Base-by-base conservation (phyloP, 35 echinoderm and acorn worm genomes). In the Nesometra sesokonis region DNA sequence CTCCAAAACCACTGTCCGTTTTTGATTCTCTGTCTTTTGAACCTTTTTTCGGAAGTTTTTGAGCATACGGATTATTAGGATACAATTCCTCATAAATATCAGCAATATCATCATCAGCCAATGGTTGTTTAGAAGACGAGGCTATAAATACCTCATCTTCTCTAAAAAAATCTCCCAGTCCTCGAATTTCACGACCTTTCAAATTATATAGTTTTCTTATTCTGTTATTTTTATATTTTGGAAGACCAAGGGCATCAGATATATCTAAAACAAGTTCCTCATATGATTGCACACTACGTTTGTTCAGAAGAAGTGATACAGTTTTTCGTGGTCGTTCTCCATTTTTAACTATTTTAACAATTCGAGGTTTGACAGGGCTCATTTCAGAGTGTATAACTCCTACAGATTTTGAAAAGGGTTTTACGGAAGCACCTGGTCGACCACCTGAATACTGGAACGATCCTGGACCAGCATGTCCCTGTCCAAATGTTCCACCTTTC, bases 291-390 rank as follows among this genome's bases (percentile, higher is more conserved):
- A 99, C 90, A 67, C 87, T 94, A 33, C 91, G 83, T 79, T 93
- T 92, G 90, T 99, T 94, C 85, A 99, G 35, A 33, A 99, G 84
- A 35, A 99, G 80, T 33, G 96, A 99, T 31, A 99, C 91, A 31
- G 81, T 85, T 57, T 99, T 90, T 34, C 88, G 77, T 13, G 96
- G 96, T 77, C 82, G 86, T 27, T 91, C 33, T 35, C 92, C 96
- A 31, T 87, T 85, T 91, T 99, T 99, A 31, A 94, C 88, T 47
- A 99, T 91, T 79, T 91, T 94, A 31, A 94, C 85, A 30, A 99
- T 86, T 13, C 88, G 89, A 11, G 96, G 96, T 85, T 92, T 92
- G 81, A 89, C 86, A 0, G 86, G 81, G 80, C 86, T 91, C 21
- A 27, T 67, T 36, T 93, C 92, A 0, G 93, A 85, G 33, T 87